Conservation (phyloP, 2,113 vertebrate genomes). For the Cygnus buccinator region DNA sequence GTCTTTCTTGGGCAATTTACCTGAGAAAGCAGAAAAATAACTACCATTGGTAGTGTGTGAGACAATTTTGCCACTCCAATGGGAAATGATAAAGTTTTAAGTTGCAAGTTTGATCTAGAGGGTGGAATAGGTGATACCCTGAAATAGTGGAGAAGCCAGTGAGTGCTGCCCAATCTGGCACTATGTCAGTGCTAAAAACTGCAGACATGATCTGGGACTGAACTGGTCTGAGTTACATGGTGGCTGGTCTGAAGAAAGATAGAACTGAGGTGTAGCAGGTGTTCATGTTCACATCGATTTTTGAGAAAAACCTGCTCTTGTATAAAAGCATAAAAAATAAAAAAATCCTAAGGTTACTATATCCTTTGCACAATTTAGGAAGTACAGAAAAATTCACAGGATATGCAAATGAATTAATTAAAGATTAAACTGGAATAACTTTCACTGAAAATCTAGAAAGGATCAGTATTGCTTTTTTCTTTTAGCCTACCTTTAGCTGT, state of each 20-base stretch:
- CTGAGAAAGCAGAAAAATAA: not conserved
- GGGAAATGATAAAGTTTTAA: not conserved
- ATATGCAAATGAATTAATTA: not conserved
- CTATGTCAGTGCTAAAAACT: not conserved
- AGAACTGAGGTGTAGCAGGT: not conserved
- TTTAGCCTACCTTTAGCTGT: not conserved
- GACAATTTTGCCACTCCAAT: not conserved
- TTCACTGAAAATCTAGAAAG: not conserved
- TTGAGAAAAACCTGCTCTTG: accelerated
- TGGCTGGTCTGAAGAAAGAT: not conserved
- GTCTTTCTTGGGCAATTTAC: not conserved
- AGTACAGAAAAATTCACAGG: not conserved
- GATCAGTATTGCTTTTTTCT: not conserved
- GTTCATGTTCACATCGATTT: not conserved
- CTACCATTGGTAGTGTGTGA: not conserved
- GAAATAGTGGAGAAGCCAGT: accelerated
- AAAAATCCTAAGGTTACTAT: not conserved
- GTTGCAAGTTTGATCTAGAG: not conserved
- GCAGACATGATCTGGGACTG: not conserved
- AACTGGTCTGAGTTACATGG: not conserved
- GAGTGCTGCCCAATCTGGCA: not conserved
- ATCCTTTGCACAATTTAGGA: not conserved
- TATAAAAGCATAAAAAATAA: not conserved
- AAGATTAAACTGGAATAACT: not conserved
- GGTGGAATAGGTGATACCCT: accelerated